Percentiles rank a stretch among this genome's conserved stretches.
phyloP scores from a whole-genome alignment of 2,797 vertebrate species.

The Macrochelys suwanniensis region DNA sequence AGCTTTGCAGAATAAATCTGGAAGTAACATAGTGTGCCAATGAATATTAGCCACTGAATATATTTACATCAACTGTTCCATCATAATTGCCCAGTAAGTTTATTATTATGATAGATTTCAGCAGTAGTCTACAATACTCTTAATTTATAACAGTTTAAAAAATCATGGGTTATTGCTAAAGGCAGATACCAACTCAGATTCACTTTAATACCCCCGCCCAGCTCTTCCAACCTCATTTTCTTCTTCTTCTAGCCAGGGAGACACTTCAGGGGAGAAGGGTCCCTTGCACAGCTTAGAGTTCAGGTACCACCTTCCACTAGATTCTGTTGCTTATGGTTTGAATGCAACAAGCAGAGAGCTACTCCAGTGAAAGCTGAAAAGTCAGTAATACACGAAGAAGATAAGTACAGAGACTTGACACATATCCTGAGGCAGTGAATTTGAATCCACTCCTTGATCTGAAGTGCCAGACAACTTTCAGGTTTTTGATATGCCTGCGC shows the following conservation, averaged over 20 bases:
- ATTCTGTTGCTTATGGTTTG: constrained; percentile 7
- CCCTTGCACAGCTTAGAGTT: not conserved
- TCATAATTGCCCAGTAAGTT: not conserved
- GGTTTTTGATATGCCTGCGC: constrained; percentile 71
- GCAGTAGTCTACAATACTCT: not conserved
- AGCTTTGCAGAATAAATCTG: not conserved
- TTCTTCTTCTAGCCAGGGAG: not conserved
- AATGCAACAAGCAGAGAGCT: constrained; percentile 38
- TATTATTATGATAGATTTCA: not conserved
- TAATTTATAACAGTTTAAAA: not conserved
- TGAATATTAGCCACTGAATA: constrained; percentile 17
- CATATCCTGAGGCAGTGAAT: constrained; percentile 77
- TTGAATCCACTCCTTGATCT: constrained; percentile 78
- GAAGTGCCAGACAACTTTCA: constrained; percentile 74
- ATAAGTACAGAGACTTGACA: constrained; percentile 66
- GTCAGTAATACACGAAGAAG: constrained; percentile 64
- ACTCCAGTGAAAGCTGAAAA: constrained; percentile 56
- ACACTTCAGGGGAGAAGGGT: constrained; percentile 4
- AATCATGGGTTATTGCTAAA: not conserved
- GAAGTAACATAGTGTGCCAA: not conserved
- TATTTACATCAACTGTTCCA: not conserved
- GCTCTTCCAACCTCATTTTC: not conserved
- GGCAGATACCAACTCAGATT: not conserved
- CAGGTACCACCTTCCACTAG: constrained; percentile 1
- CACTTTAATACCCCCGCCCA: not conserved